A percentile compares a stretch with the other conserved stretches of the same genome.
Conservation (phyloP, 2,113 vertebrate genomes). For the Copsychus sechellarum region DNA sequence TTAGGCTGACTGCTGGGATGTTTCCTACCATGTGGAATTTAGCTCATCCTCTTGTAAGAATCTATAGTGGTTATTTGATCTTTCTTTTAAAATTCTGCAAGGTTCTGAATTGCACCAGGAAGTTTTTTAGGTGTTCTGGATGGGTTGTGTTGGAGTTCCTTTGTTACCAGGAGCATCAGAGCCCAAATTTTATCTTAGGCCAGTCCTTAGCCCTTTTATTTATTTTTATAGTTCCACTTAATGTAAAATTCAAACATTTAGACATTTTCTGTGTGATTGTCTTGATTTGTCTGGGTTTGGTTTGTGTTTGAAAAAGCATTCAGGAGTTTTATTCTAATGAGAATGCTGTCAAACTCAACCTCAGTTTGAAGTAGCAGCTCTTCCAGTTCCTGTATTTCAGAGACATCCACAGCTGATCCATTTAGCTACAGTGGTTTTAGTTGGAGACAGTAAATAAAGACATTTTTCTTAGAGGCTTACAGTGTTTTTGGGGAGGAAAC, state of each 20-base stretch:
- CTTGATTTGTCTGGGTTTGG: neutral
- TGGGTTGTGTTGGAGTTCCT: neutral
- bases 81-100: neutral
- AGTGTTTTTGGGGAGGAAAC: neutral
- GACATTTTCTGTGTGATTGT: neutral
- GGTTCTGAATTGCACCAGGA: neutral
- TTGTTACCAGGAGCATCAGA: neutral
- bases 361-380: neutral
- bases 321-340: neutral
- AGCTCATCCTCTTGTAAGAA: neutral
- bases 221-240: conserved; percentile 62
- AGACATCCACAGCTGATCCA: neutral
- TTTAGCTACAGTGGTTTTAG: neutral
- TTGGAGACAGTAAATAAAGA: neutral
- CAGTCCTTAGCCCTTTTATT: neutral
- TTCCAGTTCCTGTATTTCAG: neutral
- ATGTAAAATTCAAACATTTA: conserved; percentile 67
- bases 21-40: neutral
- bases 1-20: neutral
- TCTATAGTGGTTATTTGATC: neutral
- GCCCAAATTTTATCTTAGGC: neutral
- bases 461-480: neutral
- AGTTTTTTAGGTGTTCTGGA: neutral
- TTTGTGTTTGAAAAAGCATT: conserved; percentile 71
- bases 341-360: neutral